Conservation (phyloP, 2,797 vertebrate genomes). For the Alectoris magna region DNA sequence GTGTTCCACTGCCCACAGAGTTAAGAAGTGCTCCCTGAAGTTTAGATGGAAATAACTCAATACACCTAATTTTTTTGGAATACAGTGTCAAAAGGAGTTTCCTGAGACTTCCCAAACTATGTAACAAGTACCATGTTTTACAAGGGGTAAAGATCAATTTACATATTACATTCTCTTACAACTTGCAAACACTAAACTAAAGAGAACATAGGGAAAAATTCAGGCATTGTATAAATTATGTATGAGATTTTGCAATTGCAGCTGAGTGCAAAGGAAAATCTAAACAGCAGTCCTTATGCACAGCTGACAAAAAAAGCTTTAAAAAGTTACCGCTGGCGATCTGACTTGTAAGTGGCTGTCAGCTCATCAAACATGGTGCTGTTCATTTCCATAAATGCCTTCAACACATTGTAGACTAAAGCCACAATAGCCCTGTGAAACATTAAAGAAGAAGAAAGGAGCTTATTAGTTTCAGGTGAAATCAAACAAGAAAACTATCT, state of each 20-base stretch:
- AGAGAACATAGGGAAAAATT: neutral
- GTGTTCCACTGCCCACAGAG: neutral
- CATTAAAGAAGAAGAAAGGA: neutral
- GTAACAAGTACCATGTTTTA: neutral
- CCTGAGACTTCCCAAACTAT: neutral
- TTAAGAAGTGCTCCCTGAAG: neutral
- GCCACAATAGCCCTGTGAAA: constrained; percentile 94
- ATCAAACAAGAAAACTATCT: neutral
- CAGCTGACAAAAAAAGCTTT: constrained; percentile 80
- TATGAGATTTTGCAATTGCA: constrained; percentile 21
- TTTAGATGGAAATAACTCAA: neutral
- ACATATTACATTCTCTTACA: neutral
- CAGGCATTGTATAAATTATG: neutral
- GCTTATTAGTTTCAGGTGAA: constrained; percentile 30
- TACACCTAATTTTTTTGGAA: neutral
- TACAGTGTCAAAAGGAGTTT: neutral
- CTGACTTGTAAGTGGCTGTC: constrained; percentile 99
- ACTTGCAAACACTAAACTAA: constrained; percentile 1
- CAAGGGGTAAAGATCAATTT: neutral
- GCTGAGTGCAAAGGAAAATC: constrained; percentile 40
- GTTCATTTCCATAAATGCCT: constrained; percentile 99
- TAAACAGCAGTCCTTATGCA: constrained; percentile 63
- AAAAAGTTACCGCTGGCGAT: constrained; percentile 97
- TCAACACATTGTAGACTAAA: constrained; percentile 98
- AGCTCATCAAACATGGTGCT: constrained; percentile 98